phyloP scores from a whole-genome alignment of 2,797 vertebrate species.

The Pterois miles region DNA sequence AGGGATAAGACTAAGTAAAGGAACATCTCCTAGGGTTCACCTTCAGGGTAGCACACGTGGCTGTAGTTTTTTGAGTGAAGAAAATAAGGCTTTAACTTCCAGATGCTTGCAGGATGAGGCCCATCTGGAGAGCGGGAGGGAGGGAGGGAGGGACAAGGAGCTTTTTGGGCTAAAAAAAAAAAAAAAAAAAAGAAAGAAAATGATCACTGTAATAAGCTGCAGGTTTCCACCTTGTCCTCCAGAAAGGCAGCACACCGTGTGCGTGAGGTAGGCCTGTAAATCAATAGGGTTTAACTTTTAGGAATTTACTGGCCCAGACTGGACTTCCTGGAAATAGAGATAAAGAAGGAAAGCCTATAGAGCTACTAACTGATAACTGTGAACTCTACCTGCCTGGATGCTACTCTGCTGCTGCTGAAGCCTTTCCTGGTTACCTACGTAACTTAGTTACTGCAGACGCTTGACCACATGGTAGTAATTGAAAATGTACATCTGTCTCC shows the following conservation, averaged over 20 bases:
- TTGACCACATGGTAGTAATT: constrained; percentile 42
- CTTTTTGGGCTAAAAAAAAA: constrained; percentile 56
- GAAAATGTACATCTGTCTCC: constrained; percentile 39
- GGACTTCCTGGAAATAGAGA: constrained; percentile 69
- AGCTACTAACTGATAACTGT: constrained; percentile 51
- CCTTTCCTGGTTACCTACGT: neutral
- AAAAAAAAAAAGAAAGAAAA: constrained; percentile 50
- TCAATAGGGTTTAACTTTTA: constrained; percentile 62
- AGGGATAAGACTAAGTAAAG: constrained; percentile 35
- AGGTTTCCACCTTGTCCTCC: constrained; percentile 75
- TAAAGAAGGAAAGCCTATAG: constrained; percentile 32
- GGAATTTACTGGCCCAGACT: constrained; percentile 72
- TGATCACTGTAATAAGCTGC: constrained; percentile 77
- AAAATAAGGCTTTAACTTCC: constrained; percentile 75
- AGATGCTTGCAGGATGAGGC: constrained; percentile 75
- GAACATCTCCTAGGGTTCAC: constrained; percentile 75
- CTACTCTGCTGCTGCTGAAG: neutral
- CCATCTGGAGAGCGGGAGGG: constrained; percentile 62
- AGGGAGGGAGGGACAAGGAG: constrained; percentile 27
- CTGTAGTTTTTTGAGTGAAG: constrained; percentile 50
- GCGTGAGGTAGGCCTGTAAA: constrained; percentile 71
- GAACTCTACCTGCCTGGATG: constrained; percentile 19
- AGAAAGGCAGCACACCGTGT: constrained; percentile 68
- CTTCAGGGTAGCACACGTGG: constrained; percentile 79
- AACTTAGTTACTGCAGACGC: neutral